Base-by-base conservation (phyloP, 2,797 vertebrate genomes). In the Labroides dimidiatus region DNA sequence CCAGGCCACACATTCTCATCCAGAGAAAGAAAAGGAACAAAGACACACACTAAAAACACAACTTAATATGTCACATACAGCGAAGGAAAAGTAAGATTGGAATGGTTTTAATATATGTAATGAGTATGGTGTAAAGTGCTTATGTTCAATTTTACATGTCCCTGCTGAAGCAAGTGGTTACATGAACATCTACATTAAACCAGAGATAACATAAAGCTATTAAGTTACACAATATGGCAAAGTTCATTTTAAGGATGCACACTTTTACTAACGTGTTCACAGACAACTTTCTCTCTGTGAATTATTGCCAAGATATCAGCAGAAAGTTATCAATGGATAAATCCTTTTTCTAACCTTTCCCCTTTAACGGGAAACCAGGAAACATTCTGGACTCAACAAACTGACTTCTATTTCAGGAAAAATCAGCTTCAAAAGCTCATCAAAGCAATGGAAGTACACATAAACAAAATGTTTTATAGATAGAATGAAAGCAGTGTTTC, bases 1-100 rank as follows among this genome's bases (percentile, higher is more conserved):
- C 65, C 52, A 63, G 84, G 85, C 49, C 80, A 62, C 27, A 12
- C n/a, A n/a, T 39, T 77, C 20, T 58, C 64, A 47, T 54, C 36
- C 14, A 17, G 66, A 48, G 59, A 64, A 65, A 50, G 58, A 6
- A 60, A 19, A 47, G n/a, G n/a, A 43, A 50, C 43, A 62, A 16
- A 62, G 19, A 43, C 7, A 47, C n/a, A 39, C 16, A 42, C 36
- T 62, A 47, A 33, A 20, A 50, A 17, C 23, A 44, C 23, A 42
- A 50, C 23, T 1, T 1, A 17, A 42, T 41, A 33, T 6, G 17
- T 44, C 21, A 27, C 33, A 30, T 43, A 27, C 33, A 37, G 43
- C 19, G 8, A 12, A 45, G 27, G 30, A 27, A 14, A 55, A 0
- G 15, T 19, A 17, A 50, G 13, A 44, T n/a, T 36, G 1, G n/a